These are phyloP conservation scores for Chloroceryle inda DNA, from an alignment of 2,797 vertebrate genomes.

Conservation along the genomic window DNA sequence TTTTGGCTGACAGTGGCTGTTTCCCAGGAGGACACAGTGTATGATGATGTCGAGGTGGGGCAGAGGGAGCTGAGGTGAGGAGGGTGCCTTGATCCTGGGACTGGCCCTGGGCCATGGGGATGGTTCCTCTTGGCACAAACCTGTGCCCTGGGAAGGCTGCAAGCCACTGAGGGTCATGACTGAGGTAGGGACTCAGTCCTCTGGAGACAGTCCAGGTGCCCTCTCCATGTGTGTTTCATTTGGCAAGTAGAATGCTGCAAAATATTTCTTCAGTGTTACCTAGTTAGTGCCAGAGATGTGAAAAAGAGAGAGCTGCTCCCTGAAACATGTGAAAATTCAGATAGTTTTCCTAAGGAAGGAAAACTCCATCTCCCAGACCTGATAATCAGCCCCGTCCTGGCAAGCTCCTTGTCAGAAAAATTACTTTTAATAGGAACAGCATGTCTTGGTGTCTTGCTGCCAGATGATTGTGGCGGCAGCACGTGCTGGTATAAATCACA, in stretches of 20 bases:
- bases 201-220: neutral
- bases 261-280: neutral
- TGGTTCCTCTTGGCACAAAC: neutral
- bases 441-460: slow-evolving; percentile 7
- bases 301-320: neutral
- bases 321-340: neutral
- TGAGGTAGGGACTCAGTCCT: neutral
- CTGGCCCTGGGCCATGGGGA: neutral
- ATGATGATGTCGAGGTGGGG: slow-evolving; percentile 38
- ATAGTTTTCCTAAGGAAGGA: slow-evolving; percentile 24
- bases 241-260: neutral
- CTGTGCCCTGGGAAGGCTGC: neutral
- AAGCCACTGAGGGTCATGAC: neutral
- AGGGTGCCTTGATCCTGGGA: neutral
- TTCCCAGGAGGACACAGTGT: slow-evolving; percentile 58
- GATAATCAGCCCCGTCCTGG: neutral
- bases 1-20: slow-evolving; percentile 51
- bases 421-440: slow-evolving; percentile 48
- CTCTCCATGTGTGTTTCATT: neutral
- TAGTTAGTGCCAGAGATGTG: neutral
- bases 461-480: neutral
- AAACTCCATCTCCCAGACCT: neutral
- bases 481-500: neutral
- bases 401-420: slow-evolving; percentile 57
- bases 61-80: slow-evolving; percentile 71